phyloP scores from a whole-genome alignment of 1,140 invertebrate species.

The Aphidius gifuensis region DNA sequence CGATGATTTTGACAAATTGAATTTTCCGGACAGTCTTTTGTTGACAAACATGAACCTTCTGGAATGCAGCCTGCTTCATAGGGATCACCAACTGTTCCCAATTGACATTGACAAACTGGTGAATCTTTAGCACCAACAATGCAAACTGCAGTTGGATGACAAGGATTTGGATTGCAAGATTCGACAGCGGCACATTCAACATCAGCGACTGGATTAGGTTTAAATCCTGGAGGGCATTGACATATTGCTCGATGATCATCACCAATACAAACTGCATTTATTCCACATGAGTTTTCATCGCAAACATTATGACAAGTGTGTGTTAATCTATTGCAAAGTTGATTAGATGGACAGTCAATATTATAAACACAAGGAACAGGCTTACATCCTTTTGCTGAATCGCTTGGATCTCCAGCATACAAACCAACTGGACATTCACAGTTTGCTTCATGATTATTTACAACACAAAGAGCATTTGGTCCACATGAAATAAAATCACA shows the following conservation, averaged over 20 bases:
- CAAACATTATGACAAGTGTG: conserved; percentile 82
- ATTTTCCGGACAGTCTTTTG: conserved; percentile 73
- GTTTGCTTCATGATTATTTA: conserved; percentile 82
- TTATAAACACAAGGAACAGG: conserved; percentile 82
- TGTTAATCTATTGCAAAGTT: conserved; percentile 77
- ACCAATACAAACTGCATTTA: conserved; percentile 82
- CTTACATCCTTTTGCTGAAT: conserved; percentile 69
- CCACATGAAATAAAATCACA: conserved; percentile 77
- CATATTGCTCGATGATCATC: conserved; percentile 79
- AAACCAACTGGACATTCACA: conserved; percentile 84
- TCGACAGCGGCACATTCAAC: conserved; percentile 70
- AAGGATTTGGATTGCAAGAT: conserved; percentile 73
- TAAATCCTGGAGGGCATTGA: conserved; percentile 79
- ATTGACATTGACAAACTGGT: conserved; percentile 71
- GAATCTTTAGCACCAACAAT: conserved; percentile 57
- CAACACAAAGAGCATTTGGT: conserved; percentile 78
- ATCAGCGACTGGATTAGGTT: conserved; percentile 75
- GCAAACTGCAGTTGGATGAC: conserved; percentile 77
- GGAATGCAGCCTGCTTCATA: conserved; percentile 69
- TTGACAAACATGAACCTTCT: conserved; percentile 67
- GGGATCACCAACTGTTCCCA: conserved; percentile 73
- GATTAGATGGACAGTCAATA: conserved; percentile 71
- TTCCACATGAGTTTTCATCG: conserved; percentile 76
- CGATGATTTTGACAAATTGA: conserved; percentile 69
- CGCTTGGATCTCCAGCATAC: conserved; percentile 79